Evolutionary conservation across 2,113 vertebrate genomes (phyloP).

Genomic region (Crotophaga sulcirostris): DNA sequence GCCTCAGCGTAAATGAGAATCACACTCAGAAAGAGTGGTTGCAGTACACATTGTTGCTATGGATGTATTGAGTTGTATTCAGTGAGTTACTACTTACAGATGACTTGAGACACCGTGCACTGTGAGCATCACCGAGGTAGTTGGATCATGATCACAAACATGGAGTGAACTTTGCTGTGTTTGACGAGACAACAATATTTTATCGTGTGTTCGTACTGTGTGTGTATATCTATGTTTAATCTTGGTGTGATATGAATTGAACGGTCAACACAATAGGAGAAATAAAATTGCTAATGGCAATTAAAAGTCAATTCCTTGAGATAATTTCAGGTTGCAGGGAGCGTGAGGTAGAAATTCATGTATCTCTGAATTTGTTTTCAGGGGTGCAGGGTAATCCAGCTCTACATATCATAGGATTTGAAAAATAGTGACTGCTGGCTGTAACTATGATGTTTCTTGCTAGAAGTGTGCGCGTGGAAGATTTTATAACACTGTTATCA

Average conservation of each 20-base stretch:
- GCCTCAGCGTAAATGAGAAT: neutral
- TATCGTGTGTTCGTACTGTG: neutral
- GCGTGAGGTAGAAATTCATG: neutral
- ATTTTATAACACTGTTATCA: neutral
- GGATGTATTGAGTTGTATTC: neutral
- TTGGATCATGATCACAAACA: neutral
- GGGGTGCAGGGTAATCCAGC: neutral
- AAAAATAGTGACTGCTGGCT: neutral
- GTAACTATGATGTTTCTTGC: neutral
- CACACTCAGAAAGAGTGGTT: neutral
- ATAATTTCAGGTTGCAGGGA: neutral
- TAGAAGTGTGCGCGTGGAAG: neutral
- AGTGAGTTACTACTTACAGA: neutral
- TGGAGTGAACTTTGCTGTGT: neutral
- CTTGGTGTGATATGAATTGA: neutral
- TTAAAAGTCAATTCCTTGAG: neutral
- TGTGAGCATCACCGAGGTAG: neutral
- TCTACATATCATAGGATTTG: neutral
- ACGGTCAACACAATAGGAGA: neutral
- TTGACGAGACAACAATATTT: neutral
- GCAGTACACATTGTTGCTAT: neutral
- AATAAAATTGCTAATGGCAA: neutral
- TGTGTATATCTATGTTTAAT: neutral
- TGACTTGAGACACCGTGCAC: neutral
- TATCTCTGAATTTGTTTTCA: neutral